phyloP scores from a whole-genome alignment of 2,113 vertebrate species.

The Pao palembangensis region DNA sequence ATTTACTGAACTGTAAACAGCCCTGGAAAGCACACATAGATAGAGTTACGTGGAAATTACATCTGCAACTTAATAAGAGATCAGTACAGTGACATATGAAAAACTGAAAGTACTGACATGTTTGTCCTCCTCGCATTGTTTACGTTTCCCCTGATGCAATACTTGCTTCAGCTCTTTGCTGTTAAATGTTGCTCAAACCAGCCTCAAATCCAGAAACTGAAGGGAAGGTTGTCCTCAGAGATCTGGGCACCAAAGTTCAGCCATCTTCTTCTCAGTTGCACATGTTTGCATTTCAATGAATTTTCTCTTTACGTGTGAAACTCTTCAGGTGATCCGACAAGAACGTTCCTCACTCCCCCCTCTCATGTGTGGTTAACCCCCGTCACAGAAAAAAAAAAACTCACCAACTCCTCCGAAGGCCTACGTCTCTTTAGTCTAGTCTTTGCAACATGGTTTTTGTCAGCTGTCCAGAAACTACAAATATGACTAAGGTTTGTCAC shows the following conservation, averaged over 20 bases:
- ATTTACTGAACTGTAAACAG: slow-evolving; percentile 43
- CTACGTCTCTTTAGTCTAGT: neutral
- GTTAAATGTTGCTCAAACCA: slow-evolving; percentile 39
- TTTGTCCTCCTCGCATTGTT: too few species aligned
- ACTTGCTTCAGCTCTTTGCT: slow-evolving; percentile 9
- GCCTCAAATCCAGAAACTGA: slow-evolving; percentile 2
- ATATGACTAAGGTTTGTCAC: too few species aligned
- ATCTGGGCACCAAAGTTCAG: neutral
- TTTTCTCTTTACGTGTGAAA: slow-evolving; percentile 34
- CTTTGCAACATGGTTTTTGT: neutral
- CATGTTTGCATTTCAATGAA: slow-evolving; percentile 8
- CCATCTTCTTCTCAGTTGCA: neutral
- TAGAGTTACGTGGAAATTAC: neutral
- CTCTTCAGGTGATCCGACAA: slow-evolving; percentile 6
- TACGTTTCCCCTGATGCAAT: neutral
- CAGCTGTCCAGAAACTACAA: neutral
- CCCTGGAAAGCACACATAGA: slow-evolving; percentile 38
- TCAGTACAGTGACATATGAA: neutral
- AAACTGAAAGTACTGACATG: slow-evolving; percentile 51
- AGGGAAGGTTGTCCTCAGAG: too few species aligned
- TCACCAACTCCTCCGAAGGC: slow-evolving; percentile 1
- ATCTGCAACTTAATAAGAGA: neutral
- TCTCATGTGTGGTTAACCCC: neutral
- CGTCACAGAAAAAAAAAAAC: neutral
- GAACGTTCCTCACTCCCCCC: neutral